Percentiles rank a stretch among this genome's conserved stretches.
phyloP scores from a whole-genome alignment of 2,888 invertebrate species.

The Latheticus oryzae region DNA sequence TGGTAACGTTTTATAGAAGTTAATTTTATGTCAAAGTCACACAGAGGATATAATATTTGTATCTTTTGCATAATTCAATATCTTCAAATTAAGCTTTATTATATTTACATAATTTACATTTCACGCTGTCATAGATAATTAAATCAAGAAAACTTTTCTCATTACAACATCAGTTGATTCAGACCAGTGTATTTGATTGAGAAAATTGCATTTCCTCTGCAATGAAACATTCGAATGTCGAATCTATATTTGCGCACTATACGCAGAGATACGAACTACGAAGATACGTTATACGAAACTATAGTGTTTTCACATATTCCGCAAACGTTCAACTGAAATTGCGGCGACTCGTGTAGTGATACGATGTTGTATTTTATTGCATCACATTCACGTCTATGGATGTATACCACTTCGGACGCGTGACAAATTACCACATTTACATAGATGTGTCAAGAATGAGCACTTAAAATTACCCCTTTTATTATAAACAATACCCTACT shows the following conservation, averaged over 20 bases:
- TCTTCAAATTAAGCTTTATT: constrained; percentile 55
- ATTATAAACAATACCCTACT: no score
- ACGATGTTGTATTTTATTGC: constrained; percentile 47
- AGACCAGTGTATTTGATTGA: constrained; percentile 50
- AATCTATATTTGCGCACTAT: constrained; percentile 24
- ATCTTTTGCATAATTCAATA: constrained; percentile 56
- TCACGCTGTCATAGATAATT: constrained; percentile 57
- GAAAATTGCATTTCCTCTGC: constrained; percentile 38
- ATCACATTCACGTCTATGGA: constrained; percentile 46
- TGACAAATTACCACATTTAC: constrained; percentile 53
- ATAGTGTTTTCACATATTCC: constrained; percentile 43
- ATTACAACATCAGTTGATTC: constrained; percentile 53
- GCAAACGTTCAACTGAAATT: constrained; percentile 44
- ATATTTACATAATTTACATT: constrained; percentile 58
- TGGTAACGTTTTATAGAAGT: constrained; percentile 18
- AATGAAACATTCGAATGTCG: constrained; percentile 1
- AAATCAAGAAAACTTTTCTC: constrained; percentile 58
- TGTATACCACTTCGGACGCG: constrained; percentile 47
- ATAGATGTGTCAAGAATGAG: constrained; percentile 51
- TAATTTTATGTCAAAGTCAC: constrained; percentile 37
- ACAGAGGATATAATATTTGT: constrained; percentile 45
- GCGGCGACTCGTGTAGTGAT: constrained; percentile 42
- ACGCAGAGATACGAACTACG: constrained; percentile 24
- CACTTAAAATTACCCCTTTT: constrained; percentile 44
- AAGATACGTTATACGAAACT: constrained; percentile 29